Conservation (phyloP, 2,888 invertebrate genomes). For the Drosophila cracens region DNA sequence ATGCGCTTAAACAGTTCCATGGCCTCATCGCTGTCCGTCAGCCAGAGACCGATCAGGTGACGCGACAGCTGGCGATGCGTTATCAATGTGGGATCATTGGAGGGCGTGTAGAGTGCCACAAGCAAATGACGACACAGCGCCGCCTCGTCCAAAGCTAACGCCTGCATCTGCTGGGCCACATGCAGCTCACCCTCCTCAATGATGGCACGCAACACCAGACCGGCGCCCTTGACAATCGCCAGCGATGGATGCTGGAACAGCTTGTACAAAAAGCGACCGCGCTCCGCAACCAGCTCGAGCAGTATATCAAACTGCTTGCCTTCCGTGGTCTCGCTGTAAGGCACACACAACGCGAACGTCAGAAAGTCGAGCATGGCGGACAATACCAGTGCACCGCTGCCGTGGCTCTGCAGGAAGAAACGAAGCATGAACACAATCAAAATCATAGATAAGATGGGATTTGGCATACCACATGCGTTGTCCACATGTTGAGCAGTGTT, state of each 20-base stretch:
- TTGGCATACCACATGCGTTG: slow-evolving; percentile 93
- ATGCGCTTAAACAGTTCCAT: slow-evolving; percentile 94
- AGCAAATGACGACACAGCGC: slow-evolving; percentile 96
- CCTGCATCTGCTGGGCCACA: slow-evolving; percentile 97
- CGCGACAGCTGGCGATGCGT: slow-evolving; percentile 96
- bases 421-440: neutral
- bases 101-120: slow-evolving; percentile 94
- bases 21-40: slow-evolving; percentile 96
- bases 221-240: slow-evolving; percentile 99
- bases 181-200: slow-evolving; percentile 98
- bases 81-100: slow-evolving; percentile 91
- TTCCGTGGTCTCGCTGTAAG: slow-evolving; percentile 99
- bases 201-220: slow-evolving; percentile 97
- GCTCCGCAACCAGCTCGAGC: slow-evolving; percentile 96
- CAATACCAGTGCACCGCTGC: slow-evolving; percentile 97
- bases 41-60: slow-evolving; percentile 98
- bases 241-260: slow-evolving; percentile 95
- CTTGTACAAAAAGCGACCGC: slow-evolving; percentile 95
- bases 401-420: slow-evolving; percentile 89
- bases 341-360: slow-evolving; percentile 98
- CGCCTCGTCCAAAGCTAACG: slow-evolving; percentile 97
- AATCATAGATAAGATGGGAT: neutral
- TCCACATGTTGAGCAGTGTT: slow-evolving; percentile 97
- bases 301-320: slow-evolving; percentile 97
- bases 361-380: slow-evolving; percentile 99